Conservation (phyloP, 2,113 vertebrate species). For the Taurulus bubalis region DNA sequence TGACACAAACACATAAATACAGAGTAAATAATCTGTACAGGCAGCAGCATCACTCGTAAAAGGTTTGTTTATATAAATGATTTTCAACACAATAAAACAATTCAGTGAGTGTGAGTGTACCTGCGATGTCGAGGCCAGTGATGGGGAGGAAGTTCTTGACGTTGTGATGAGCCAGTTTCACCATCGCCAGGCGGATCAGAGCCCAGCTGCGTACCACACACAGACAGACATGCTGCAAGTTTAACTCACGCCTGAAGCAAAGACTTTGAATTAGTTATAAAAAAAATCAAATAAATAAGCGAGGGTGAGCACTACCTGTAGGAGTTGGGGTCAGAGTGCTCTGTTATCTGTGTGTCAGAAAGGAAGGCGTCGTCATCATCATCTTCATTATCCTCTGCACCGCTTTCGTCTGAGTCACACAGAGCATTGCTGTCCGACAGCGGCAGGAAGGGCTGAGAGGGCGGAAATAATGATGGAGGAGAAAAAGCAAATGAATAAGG, state of each 20-base stretch:
- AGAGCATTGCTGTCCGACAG: constrained; percentile 93
- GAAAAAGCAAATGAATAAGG: not conserved
- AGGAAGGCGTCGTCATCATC: constrained; percentile 92
- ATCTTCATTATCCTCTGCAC: constrained; percentile 94
- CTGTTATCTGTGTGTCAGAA: constrained; percentile 93
- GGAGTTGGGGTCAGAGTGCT: constrained; percentile 94
- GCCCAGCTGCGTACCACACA: constrained; percentile 87
- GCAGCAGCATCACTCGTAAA: not conserved
- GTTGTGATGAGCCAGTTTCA: constrained; percentile 93
- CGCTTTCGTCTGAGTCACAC: constrained; percentile 97
- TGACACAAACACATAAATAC: constrained; percentile 23
- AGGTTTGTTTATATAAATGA: not conserved
- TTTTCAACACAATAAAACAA: not conserved
- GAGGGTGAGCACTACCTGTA: constrained; percentile 87
- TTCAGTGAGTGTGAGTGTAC: constrained; percentile 75
- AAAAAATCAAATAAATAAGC: not conserved
- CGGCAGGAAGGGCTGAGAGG: constrained; percentile 94
- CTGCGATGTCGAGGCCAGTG: constrained; percentile 93
- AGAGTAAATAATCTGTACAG: not conserved
- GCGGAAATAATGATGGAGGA: constrained; percentile 40
- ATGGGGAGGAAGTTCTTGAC: constrained; percentile 96
- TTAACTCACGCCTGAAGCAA: constrained; percentile 1
- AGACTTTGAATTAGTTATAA: not conserved
- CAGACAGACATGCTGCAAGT: constrained; percentile 13
- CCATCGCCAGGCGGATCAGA: constrained; percentile 94